Percentiles rank a stretch among this genome's conserved stretches.
Conservation (phyloP, 2,113 vertebrate species). For the Tauraco erythrolophus region DNA sequence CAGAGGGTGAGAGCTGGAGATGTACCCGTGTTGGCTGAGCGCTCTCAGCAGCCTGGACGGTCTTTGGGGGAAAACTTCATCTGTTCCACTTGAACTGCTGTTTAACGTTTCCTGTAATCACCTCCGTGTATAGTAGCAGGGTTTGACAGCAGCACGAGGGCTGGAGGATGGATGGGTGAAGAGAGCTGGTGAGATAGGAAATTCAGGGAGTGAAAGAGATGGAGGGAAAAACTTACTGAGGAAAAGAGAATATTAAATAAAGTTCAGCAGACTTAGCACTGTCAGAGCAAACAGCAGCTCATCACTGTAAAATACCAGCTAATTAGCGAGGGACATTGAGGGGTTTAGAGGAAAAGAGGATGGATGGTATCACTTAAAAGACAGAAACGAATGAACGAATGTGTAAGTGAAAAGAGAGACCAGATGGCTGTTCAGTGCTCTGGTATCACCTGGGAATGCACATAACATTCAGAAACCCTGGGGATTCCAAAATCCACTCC, state of each 20-base stretch:
- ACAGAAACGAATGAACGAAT: neutral
- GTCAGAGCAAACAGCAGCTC: neutral
- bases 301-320: neutral
- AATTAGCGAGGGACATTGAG: neutral
- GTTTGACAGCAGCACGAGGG: neutral
- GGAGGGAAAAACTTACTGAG: neutral
- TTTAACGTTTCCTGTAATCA: conserved; percentile 10
- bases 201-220: neutral
- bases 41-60: neutral
- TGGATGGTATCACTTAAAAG: neutral
- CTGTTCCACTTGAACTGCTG: neutral
- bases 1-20: neutral
- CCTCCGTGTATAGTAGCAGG: neutral
- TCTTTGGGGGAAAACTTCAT: neutral
- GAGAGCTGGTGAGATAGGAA: neutral
- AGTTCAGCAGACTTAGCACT: neutral
- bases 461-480: neutral
- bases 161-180: neutral
- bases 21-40: neutral
- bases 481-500: neutral
- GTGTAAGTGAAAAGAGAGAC: neutral
- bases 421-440: neutral
- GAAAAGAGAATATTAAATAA: neutral
- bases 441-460: neutral
- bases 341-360: neutral